Evolutionary conservation across 2,113 vertebrate genomes (phyloP).

Genomic region (Callipepla squamata): DNA sequence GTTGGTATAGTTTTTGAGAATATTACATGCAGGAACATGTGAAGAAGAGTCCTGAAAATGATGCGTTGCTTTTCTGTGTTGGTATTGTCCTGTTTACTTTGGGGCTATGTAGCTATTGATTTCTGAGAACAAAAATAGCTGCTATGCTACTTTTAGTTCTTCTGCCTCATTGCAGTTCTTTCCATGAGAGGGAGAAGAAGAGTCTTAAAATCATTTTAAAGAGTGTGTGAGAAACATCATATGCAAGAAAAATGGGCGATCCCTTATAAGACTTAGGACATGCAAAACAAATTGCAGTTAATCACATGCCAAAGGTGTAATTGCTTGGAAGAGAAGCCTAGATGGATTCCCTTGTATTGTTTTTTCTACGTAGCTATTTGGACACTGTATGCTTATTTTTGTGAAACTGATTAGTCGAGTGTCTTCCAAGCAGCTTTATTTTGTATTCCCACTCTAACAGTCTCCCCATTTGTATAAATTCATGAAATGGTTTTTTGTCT

Average conservation of each 20-base stretch:
- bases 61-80: not conserved
- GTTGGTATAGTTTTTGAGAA: not conserved
- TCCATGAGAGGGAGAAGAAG: not conserved
- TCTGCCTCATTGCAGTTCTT: not conserved
- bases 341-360: not conserved
- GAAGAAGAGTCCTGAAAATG: not conserved
- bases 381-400: not conserved
- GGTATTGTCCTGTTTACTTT: not conserved
- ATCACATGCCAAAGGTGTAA: not conserved
- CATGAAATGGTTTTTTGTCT: not conserved
- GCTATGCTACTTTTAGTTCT: not conserved
- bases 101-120: not conserved
- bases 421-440: not conserved
- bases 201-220: not conserved
- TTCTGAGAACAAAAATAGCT: not conserved
- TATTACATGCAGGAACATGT: not conserved
- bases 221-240: not conserved
- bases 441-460: rapidly evolving
- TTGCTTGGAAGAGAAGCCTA: not conserved
- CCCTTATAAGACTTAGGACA: not conserved
- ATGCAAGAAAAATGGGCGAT: not conserved
- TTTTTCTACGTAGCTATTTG: not conserved
- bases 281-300: not conserved
- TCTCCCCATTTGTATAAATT: not conserved
- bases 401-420: not conserved